Evolutionary conservation across 1,140 invertebrate species (phyloP).

Genomic region (Pseudobourletiella spinata): DNA sequence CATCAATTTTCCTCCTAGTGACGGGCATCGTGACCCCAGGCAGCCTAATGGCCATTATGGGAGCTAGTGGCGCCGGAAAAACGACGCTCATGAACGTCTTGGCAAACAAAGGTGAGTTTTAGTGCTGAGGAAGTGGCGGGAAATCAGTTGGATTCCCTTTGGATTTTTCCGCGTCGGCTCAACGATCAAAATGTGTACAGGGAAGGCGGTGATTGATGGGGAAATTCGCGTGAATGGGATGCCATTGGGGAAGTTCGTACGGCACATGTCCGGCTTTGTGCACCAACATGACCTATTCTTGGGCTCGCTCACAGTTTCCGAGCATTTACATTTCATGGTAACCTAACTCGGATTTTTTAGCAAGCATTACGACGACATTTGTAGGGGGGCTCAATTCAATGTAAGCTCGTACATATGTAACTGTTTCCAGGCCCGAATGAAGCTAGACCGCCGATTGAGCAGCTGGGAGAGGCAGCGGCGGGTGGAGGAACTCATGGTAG

Average conservation of each 20-base stretch:
- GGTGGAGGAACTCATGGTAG: conserved; percentile 55
- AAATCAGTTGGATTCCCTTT: too few species aligned
- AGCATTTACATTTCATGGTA: conserved; percentile 49
- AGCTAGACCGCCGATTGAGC: conserved; percentile 59
- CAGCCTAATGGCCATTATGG: conserved; percentile 40
- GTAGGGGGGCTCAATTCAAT: too few species aligned
- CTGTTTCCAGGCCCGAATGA: conserved; percentile 71
- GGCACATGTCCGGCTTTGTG: conserved; percentile 47
- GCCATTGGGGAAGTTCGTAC: conserved; percentile 40
- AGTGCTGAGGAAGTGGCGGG: too few species aligned
- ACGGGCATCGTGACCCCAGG: conserved; percentile 43
- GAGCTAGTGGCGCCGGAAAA: too few species aligned
- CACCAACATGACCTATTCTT: conserved; percentile 53
- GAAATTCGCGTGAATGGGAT: conserved; percentile 43
- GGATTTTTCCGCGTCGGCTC: too few species aligned
- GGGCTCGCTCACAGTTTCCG: conserved; percentile 47
- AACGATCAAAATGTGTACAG: too few species aligned
- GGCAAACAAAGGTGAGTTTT: too few species aligned
- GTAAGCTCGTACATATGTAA: too few species aligned
- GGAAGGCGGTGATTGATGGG: conserved; percentile 41
- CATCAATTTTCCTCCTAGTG: too few species aligned
- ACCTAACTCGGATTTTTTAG: neutral
- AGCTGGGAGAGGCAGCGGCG: conserved; percentile 50
- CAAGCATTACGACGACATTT: neutral
- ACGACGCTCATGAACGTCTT: conserved; percentile 39